Evolutionary conservation across 2,113 vertebrate species (phyloP).

Genomic region (Leiothrix lutea): DNA sequence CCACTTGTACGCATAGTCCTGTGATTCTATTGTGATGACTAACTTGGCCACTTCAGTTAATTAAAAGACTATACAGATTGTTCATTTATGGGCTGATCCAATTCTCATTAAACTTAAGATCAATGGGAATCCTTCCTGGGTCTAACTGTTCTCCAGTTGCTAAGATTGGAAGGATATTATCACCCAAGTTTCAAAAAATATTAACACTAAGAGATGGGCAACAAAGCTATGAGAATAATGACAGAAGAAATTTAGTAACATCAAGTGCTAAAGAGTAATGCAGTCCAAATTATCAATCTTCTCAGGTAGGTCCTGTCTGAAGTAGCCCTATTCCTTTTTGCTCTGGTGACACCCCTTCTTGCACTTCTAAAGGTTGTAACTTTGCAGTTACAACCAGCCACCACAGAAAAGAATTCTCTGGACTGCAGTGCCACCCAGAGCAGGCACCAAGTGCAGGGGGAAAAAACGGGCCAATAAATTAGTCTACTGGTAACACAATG

Average conservation of each 20-base stretch:
- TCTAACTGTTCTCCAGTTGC: background rate
- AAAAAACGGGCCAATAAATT: background rate
- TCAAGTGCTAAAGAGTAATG: background rate
- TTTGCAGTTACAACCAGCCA: background rate
- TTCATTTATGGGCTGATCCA: background rate
- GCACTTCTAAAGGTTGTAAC: background rate
- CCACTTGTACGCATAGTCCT: background rate
- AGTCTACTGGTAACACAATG: background rate
- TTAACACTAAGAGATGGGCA: background rate
- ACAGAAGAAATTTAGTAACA: background rate
- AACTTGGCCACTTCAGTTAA: slow-evolving; percentile 15
- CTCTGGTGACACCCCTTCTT: background rate
- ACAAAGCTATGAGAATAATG: background rate
- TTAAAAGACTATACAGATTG: slow-evolving; percentile 20
- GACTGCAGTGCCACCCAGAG: slow-evolving; percentile 51
- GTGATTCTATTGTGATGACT: background rate
- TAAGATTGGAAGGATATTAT: background rate
- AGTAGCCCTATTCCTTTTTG: background rate
- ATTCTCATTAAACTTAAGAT: background rate
- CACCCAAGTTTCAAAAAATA: background rate
- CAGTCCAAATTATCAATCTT: background rate
- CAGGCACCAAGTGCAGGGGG: background rate
- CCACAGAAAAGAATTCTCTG: background rate
- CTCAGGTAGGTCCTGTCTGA: background rate
- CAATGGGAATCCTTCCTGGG: background rate